Evolutionary conservation across 2,113 vertebrate genomes (phyloP).

Genomic region (Plotosus lineatus): DNA sequence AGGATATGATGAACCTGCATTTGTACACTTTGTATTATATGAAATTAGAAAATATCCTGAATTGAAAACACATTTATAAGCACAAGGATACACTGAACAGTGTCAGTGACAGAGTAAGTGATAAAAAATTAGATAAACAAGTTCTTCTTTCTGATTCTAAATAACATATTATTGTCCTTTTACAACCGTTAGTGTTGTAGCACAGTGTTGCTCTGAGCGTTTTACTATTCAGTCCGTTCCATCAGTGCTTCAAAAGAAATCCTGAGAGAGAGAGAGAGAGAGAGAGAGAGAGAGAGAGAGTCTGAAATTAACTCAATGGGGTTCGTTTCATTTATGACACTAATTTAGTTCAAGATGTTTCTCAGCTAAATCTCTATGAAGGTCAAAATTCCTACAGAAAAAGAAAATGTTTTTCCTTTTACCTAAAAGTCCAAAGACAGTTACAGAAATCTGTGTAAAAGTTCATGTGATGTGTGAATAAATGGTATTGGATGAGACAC

Average conservation of each 20-base stretch:
- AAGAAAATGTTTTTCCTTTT: not conserved
- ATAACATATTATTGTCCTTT: not conserved
- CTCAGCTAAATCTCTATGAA: not conserved
- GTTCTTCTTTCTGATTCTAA: not conserved
- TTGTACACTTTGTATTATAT: not conserved
- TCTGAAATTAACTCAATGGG: not conserved
- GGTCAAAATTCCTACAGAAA: not conserved
- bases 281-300: not conserved
- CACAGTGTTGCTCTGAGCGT: not conserved
- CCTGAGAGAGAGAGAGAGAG: not conserved
- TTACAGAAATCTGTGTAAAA: not conserved
- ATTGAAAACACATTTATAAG: no score
- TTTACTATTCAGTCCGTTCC: not conserved
- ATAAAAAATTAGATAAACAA: not conserved
- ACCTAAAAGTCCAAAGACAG: not conserved
- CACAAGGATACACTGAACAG: no score
- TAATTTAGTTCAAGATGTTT: not conserved
- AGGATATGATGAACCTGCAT: not conserved
- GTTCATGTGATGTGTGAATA: not conserved
- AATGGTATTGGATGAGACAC: not conserved
- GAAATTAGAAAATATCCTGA: not conserved
- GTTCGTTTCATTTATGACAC: not conserved
- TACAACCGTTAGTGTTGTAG: not conserved
- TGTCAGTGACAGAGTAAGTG: not conserved
- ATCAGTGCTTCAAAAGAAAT: not conserved